phyloP scores from a whole-genome alignment of 2,797 vertebrate species.

The Macroramphosus scolopax region DNA sequence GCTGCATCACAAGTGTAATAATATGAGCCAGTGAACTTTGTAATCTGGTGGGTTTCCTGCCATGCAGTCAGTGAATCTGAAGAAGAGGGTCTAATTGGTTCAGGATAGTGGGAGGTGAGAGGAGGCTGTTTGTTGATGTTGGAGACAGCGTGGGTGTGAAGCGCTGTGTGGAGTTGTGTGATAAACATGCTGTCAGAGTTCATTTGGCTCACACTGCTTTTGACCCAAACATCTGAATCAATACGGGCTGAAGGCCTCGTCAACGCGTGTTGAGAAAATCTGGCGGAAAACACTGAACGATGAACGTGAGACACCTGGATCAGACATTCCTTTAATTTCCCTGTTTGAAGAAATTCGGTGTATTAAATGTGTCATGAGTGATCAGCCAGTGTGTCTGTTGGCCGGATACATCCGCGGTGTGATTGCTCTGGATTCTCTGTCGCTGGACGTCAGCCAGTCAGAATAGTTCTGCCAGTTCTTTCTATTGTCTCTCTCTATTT shows the following conservation, averaged over 20 bases:
- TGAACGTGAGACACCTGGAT: conserved; percentile 13
- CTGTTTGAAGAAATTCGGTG: background rate
- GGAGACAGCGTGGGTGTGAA: conserved; percentile 62
- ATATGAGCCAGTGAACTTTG: conserved; percentile 21
- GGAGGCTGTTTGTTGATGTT: conserved; percentile 66
- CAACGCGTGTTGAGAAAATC: conserved; percentile 22
- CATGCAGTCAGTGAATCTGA: conserved; percentile 32
- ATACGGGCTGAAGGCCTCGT: conserved; percentile 47
- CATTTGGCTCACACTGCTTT: conserved; percentile 61
- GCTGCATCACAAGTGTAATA: background rate
- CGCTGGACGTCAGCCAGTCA: too few relatives aligned
- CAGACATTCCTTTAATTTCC: background rate
- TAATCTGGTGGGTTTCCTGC: conserved; percentile 32
- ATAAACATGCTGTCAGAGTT: conserved; percentile 74
- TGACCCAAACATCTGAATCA: conserved; percentile 74
- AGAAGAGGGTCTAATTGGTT: conserved; percentile 65
- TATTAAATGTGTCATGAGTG: background rate
- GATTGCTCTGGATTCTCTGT: too few relatives aligned
- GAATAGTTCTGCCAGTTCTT: too few relatives aligned
- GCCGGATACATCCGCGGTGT: too few relatives aligned
- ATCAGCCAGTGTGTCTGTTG: background rate
- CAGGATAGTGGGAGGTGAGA: conserved; percentile 62
- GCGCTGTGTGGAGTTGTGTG: conserved; percentile 60
- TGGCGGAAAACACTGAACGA: conserved; percentile 21
- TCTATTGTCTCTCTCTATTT: too few relatives aligned